These are phyloP conservation scores for Colletes gigas DNA, from an alignment of 1,140 invertebrate species.

Conservation along the genomic window DNA sequence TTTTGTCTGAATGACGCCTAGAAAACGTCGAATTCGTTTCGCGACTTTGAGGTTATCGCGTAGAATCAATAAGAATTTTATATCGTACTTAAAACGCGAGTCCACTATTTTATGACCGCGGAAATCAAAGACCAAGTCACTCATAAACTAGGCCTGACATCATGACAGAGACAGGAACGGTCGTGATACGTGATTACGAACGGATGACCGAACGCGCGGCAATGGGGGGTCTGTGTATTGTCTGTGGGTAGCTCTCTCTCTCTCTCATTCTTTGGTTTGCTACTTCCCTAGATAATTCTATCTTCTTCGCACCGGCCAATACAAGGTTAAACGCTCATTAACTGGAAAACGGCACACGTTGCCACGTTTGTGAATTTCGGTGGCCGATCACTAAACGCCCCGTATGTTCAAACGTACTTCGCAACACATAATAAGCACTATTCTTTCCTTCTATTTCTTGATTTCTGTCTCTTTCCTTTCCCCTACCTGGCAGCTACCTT, in stretches of 20 bases:
- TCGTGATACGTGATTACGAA: slow-evolving; percentile 53
- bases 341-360: slow-evolving; percentile 30
- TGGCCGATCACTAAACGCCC: slow-evolving; percentile 30
- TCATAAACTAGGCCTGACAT: slow-evolving; percentile 55
- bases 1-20: slow-evolving; percentile 26
- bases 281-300: slow-evolving; percentile 47
- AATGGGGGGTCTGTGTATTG: slow-evolving; percentile 47
- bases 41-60: slow-evolving; percentile 44
- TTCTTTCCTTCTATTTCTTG: slow-evolving; percentile 44
- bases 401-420: slow-evolving; percentile 52
- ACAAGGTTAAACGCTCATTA: slow-evolving; percentile 45
- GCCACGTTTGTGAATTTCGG: slow-evolving; percentile 51
- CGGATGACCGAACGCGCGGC: slow-evolving; percentile 33
- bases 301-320: slow-evolving; percentile 26
- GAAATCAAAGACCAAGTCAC: slow-evolving; percentile 17
- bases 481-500: slow-evolving; percentile 23
- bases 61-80: neutral
- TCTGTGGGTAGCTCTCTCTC: slow-evolving; percentile 32
- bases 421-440: slow-evolving; percentile 47
- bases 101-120: neutral
- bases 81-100: neutral
- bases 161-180: slow-evolving; percentile 37
- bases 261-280: slow-evolving; percentile 30
- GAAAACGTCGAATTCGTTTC: neutral
- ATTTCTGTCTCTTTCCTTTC: slow-evolving; percentile 52